Evolutionary conservation across 2,888 invertebrate genomes (phyloP).

Genomic region (Mythimna albipuncta): DNA sequence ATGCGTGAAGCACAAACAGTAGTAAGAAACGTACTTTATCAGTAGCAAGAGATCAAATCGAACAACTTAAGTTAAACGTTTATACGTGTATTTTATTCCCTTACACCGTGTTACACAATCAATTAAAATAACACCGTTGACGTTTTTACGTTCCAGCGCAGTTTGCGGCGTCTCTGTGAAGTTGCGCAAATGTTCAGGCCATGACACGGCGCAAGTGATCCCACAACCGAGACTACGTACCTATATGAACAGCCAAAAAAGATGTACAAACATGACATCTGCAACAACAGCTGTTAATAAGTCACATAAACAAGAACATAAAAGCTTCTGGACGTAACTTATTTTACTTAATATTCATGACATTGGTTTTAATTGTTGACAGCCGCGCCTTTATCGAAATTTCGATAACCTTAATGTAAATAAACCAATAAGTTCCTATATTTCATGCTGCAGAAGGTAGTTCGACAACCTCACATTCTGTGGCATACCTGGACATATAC

Average conservation of each 20-base stretch:
- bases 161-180: conserved; percentile 41
- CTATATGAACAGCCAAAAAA: conserved; percentile 24
- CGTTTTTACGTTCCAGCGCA: conserved; percentile 44
- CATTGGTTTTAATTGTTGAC: conserved; percentile 56
- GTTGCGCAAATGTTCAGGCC: conserved; percentile 59
- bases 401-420: conserved; percentile 42
- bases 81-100: conserved; percentile 49
- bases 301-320: conserved; percentile 39
- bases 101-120: conserved; percentile 56
- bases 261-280: conserved; percentile 34
- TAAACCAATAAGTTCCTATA: conserved; percentile 46
- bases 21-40: conserved; percentile 37
- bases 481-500: conserved; percentile 7
- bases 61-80: conserved; percentile 33
- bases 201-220: conserved; percentile 52
- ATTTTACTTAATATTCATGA: conserved; percentile 49
- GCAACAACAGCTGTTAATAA: conserved; percentile 33
- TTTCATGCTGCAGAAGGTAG: conserved; percentile 43
- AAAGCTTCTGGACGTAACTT: conserved; percentile 44
- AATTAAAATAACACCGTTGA: conserved; percentile 57
- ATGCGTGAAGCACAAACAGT: conserved; percentile 16
- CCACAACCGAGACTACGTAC: conserved; percentile 2
- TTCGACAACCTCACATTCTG: conserved; percentile 32
- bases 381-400: conserved; percentile 32
- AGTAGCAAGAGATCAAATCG: conserved; percentile 29